Conservation (phyloP, 2,797 vertebrate species). For the Glossophaga mutica region DNA sequence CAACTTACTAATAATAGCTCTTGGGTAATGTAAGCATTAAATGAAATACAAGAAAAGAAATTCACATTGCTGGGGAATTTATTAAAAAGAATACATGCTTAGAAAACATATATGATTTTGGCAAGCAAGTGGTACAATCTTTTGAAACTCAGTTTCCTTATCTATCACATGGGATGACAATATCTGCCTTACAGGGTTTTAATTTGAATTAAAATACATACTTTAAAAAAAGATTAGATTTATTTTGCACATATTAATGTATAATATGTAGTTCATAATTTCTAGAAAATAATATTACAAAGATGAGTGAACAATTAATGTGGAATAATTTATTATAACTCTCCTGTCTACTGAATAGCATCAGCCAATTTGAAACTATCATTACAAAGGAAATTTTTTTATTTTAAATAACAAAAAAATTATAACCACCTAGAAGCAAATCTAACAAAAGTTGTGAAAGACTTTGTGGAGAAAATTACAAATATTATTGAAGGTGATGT, state of each 20-base stretch:
- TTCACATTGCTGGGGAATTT: too few species aligned
- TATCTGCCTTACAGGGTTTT: neutral
- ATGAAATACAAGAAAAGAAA: conserved; percentile 54
- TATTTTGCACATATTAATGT: neutral
- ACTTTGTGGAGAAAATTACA: neutral
- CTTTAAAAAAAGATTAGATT: neutral
- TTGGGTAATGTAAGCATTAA: conserved; percentile 33
- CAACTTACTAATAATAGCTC: conserved; percentile 30
- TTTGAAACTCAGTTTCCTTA: neutral
- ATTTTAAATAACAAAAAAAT: neutral
- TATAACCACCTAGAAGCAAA: neutral
- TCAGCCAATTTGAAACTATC: neutral
- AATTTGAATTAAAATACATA: neutral
- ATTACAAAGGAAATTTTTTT: neutral
- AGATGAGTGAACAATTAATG: neutral
- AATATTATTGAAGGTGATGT: neutral
- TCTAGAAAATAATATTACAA: neutral
- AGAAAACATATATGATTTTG: neutral
- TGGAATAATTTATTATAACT: neutral
- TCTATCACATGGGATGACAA: neutral
- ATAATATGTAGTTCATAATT: neutral
- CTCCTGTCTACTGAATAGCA: neutral
- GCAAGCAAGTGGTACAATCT: neutral
- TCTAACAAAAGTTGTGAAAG: neutral
- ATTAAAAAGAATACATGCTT: neutral